A percentile compares a stretch with the other conserved stretches of the same genome.
Conservation (phyloP, 2,113 vertebrate genomes). For the Nycticebus coucang region DNA sequence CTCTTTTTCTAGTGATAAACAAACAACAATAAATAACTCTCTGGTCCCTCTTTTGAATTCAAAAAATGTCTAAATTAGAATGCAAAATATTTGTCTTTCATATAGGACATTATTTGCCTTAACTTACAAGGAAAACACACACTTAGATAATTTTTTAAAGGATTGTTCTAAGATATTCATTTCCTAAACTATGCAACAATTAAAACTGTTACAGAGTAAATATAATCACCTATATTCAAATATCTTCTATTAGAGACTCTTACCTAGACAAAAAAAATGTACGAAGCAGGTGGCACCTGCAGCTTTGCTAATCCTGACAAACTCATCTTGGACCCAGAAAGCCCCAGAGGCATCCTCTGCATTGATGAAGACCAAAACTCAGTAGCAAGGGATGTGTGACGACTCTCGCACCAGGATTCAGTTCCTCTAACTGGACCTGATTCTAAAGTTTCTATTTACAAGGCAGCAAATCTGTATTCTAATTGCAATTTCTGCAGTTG, state of each 20-base stretch:
- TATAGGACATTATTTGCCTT: neutral
- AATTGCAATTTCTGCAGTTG: neutral
- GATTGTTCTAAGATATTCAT: conserved; percentile 3
- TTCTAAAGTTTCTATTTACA: neutral
- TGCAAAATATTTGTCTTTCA: neutral
- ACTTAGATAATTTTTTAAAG: neutral
- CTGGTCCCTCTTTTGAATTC: neutral
- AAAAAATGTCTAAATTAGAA: conserved; percentile 15
- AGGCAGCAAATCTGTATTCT: neutral
- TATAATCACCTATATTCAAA: conserved; percentile 8
- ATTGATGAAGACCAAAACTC: neutral
- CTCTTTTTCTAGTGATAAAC: neutral
- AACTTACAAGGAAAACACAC: neutral
- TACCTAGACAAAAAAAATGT: neutral
- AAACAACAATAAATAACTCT: neutral
- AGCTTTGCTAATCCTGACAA: neutral
- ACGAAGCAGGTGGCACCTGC: neutral
- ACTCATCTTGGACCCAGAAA: neutral
- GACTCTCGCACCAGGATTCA: neutral
- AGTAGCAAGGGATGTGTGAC: neutral
- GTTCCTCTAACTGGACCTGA: neutral
- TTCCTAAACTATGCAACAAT: conserved; percentile 11
- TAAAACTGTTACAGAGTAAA: conserved; percentile 1
- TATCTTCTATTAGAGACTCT: neutral
- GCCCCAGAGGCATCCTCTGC: neutral